Evolutionary conservation across 53 echinoderm and acorn worm genomes (phyloP).

Genomic region (Antedon mediterranea): DNA sequence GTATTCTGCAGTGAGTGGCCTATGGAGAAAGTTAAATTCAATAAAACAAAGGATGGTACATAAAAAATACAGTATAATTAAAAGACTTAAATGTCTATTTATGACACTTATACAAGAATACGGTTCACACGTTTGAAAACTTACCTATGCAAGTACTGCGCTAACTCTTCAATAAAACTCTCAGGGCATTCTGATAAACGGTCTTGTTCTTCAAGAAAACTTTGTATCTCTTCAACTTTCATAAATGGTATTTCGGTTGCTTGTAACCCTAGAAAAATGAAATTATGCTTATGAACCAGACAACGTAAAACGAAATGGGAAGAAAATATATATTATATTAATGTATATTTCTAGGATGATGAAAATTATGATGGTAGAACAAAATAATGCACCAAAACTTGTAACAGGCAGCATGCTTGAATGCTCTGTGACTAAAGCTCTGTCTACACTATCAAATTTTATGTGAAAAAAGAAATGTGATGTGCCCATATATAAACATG

Average conservation of each 20-base stretch:
- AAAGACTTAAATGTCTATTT: no score
- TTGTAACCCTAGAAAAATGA: background rate
- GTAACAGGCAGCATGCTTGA: no score
- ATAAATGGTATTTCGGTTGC: constrained; percentile 51
- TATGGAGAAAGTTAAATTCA: constrained; percentile 2
- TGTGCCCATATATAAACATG: no score
- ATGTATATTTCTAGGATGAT: background rate
- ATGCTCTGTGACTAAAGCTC: no score
- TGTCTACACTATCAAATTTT: no score
- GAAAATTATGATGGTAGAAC: background rate
- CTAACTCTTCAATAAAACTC: constrained; percentile 57
- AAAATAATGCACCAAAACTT: no score
- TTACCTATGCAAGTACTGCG: constrained; percentile 65
- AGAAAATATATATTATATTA: no score
- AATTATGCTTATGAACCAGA: no score
- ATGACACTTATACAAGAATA: no score
- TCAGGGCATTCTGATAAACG: constrained; percentile 56
- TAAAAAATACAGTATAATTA: no score
- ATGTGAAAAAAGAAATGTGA: no score
- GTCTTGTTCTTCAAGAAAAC: constrained; percentile 29
- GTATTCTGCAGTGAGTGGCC: constrained; percentile 62
- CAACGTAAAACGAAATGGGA: no score
- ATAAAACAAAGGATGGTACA: background rate
- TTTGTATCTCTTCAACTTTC: constrained; percentile 55
- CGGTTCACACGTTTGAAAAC: background rate